Evolutionary conservation across 2,113 vertebrate species (phyloP).

Genomic region (Oenanthe melanoleuca): DNA sequence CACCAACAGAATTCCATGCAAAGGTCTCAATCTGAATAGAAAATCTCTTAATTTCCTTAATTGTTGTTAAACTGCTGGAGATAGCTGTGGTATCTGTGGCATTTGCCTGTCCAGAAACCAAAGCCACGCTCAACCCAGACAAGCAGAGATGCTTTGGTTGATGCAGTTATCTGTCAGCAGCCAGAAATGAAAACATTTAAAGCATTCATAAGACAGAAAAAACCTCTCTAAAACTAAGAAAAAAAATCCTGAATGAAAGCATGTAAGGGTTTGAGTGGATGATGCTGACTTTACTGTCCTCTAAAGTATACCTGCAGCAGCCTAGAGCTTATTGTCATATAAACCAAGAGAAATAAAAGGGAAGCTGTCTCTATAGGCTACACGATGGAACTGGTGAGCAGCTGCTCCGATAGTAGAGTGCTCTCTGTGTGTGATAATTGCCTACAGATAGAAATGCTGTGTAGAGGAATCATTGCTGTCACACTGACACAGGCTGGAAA

Average conservation of each 20-base stretch:
- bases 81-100: not conserved
- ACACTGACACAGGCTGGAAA: not conserved
- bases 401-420: not conserved
- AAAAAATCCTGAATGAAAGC: not conserved
- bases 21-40: not conserved
- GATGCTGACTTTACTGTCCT: not conserved
- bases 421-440: not conserved
- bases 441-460: not conserved
- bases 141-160: not conserved
- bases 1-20: not conserved
- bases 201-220: not conserved
- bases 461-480: not conserved
- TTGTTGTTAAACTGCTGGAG: not conserved
- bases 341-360: not conserved
- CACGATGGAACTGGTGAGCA: not conserved
- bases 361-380: not conserved
- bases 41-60: not conserved
- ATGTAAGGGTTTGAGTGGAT: not conserved
- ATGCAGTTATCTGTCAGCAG: not conserved
- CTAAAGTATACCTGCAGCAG: not conserved
- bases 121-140: not conserved
- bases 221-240: not conserved
- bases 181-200: not conserved
- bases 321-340: not conserved
- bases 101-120: not conserved